Evolutionary conservation across 2,888 invertebrate species (phyloP).

Genomic region (Cecidostiba fungosa): DNA sequence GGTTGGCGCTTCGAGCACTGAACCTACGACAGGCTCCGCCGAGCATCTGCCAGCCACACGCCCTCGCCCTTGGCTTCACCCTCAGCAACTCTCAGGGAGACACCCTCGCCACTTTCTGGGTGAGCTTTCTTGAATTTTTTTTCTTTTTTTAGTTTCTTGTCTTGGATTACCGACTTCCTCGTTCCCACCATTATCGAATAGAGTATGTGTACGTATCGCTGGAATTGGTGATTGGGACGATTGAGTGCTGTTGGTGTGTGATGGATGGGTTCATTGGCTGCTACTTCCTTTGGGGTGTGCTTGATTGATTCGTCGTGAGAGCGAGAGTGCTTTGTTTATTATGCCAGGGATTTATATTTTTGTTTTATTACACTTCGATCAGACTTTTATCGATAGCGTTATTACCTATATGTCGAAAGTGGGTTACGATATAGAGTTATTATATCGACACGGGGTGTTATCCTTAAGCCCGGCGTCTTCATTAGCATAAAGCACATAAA

Average conservation of each 20-base stretch:
- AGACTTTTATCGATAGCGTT: not conserved
- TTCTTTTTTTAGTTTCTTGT: not conserved
- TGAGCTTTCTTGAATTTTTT: conserved; percentile 56
- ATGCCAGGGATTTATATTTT: not conserved
- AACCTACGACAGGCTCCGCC: conserved; percentile 77
- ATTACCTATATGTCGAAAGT: not conserved
- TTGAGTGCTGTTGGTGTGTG: not conserved
- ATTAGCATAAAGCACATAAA: not conserved
- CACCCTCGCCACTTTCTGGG: conserved; percentile 78
- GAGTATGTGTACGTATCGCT: not conserved
- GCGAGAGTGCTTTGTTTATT: not conserved
- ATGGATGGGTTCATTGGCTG: not conserved
- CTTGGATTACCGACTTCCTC: not conserved
- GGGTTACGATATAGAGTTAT: too few species aligned
- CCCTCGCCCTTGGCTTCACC: conserved; percentile 77
- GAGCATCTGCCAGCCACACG: conserved; percentile 77
- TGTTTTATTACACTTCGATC: not conserved
- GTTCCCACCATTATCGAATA: not conserved
- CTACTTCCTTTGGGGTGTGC: not conserved
- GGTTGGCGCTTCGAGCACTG: conserved; percentile 76
- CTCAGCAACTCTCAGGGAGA: conserved; percentile 76
- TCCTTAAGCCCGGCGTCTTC: not conserved
- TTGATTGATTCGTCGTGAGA: conserved; percentile 12
- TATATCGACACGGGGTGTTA: not conserved
- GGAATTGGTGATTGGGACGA: not conserved